Conservation (phyloP, 2,113 vertebrate species). For the Sander vitreus region DNA sequence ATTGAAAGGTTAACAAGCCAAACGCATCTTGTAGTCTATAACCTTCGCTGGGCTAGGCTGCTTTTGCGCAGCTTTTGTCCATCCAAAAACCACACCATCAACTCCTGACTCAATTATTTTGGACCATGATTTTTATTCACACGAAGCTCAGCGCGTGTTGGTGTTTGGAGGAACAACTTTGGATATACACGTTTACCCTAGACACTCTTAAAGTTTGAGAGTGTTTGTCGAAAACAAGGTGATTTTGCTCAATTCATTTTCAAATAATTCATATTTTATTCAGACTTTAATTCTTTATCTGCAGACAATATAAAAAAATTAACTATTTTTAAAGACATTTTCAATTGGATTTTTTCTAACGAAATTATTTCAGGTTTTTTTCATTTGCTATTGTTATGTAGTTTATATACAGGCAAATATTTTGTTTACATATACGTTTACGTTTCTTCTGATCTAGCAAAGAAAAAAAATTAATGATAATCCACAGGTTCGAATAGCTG, state of each 20-base stretch:
- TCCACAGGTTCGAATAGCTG: constrained; percentile 33
- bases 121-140: constrained; percentile 11
- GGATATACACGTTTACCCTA: not conserved
- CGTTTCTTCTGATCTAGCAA: too few relatives aligned
- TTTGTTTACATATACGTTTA: too few relatives aligned
- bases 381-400: too few relatives aligned
- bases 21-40: constrained; percentile 43
- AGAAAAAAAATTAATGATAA: constrained; percentile 4
- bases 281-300: not conserved
- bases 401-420: too few relatives aligned
- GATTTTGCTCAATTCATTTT: not conserved
- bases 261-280: not conserved
- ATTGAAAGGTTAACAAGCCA: constrained; percentile 77
- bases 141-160: not conserved
- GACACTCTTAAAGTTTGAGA: not conserved
- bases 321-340: not conserved
- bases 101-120: constrained; percentile 17
- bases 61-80: constrained; percentile 36
- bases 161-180: not conserved
- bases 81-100: constrained; percentile 13
- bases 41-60: constrained; percentile 24
- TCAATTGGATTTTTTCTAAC: not conserved
- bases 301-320: not conserved
- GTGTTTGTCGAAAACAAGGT: not conserved
- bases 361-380: not conserved